Evolutionary conservation across 2,797 vertebrate species (phyloP), one percentile per base, ranked within the genome.

Genomic region (Sciaenops ocellatus): DNA sequence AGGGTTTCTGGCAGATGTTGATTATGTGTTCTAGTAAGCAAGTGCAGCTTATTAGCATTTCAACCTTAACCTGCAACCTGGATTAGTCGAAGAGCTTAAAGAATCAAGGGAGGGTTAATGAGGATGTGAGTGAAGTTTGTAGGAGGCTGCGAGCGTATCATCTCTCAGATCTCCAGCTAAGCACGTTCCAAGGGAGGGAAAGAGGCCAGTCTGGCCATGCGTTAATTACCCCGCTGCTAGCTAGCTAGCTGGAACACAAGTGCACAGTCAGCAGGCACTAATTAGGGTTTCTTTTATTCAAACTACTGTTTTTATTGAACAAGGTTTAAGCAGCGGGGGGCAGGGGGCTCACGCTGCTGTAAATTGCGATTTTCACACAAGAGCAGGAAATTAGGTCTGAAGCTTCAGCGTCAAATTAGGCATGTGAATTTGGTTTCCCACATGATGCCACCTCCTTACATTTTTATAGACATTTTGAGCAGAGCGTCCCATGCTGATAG

Each of bases 181-280:
- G 88, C 88, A 82, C 66, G 61, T 91, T 91, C 85, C 81, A 89
- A 78, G 75, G 61, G 85, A 89, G 85, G 70, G 80, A 81, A 64
- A 80, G 85, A 82, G 90, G 82, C 84, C 89, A 64, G 86, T 84
- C 89, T 87, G 92, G 85, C 87, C 90, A 51, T 73, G 82, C 75
- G 83, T 91, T 94, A 94, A 95, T 94, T 93, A 93, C 90, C 90
- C 90, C 57, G 83, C 89, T 84, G 87, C 91, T 88, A 89, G 92
- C 78, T 75, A 87, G 90, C 87, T 90, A 83, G 90, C 86, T 83
- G 80, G 78, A 91, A 77, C 87, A 91, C 89, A 90, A 94, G 92
- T 92, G 91, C 92, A 89, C 83, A 92, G 93, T 93, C 92, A 94
- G 93, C 93, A 92, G 88, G 89, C 92, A 75, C 90, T 93, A 93